A percentile compares a stretch with the other conserved stretches of the same genome.
These are phyloP conservation scores for Embidobia sp. DNA, from an alignment of 2,888 invertebrate species.

Conservation along the genomic window DNA sequence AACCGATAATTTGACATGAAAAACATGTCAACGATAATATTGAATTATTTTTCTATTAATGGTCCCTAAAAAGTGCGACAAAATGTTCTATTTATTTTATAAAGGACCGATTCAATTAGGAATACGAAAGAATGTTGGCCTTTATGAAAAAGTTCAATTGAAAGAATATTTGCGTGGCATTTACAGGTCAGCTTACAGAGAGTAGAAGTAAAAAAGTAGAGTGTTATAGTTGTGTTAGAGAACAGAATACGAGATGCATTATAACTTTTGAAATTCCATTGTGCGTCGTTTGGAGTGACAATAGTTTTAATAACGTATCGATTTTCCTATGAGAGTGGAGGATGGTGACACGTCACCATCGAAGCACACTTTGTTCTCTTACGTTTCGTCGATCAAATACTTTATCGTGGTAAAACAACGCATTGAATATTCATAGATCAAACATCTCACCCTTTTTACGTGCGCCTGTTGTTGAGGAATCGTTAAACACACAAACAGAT, in stretches of 20 bases:
- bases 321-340: constrained; percentile 53
- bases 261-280: constrained; percentile 53
- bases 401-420: constrained; percentile 59
- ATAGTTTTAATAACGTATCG: constrained; percentile 64
- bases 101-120: constrained; percentile 17
- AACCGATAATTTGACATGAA: too few relatives aligned
- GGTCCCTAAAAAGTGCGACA: not conserved
- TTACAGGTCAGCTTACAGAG: constrained; percentile 57
- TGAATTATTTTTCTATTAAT: too few relatives aligned
- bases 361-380: constrained; percentile 42
- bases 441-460: constrained; percentile 51
- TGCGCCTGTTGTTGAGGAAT: constrained; percentile 30
- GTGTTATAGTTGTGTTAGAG: constrained; percentile 40
- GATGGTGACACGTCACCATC: constrained; percentile 46
- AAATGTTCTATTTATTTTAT: constrained; percentile 18
- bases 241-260: constrained; percentile 32
- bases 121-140: constrained; percentile 11
- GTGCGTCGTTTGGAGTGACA: constrained; percentile 50
- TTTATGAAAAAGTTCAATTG: constrained; percentile 25
- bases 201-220: constrained; percentile 64
- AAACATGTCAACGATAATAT: too few relatives aligned
- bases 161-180: constrained; percentile 34
- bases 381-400: constrained; percentile 57
- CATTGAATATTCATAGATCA: constrained; percentile 57
- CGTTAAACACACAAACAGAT: constrained; percentile 35